Conservation (phyloP, 2,888 invertebrate species). For the Dicranocentrus wangi region DNA sequence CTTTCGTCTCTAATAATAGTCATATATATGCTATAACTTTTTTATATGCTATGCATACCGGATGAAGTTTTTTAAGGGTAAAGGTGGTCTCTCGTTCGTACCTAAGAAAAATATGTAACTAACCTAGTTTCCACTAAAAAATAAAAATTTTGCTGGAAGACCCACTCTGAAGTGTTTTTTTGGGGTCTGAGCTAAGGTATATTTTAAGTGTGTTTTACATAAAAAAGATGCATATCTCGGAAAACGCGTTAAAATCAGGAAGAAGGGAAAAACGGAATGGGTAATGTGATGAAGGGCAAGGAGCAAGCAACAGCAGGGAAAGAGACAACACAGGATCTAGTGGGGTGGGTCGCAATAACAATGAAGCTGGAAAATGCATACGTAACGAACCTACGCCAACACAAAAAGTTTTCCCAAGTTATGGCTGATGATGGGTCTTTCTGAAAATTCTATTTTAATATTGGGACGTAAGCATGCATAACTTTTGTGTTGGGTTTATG, state of each 20-base stretch:
- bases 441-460: constrained; percentile 52
- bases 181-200: no score
- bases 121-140: constrained; percentile 51
- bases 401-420: not conserved
- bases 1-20: constrained; percentile 52
- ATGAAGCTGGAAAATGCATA: constrained; percentile 35
- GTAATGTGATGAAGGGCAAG: constrained; percentile 20
- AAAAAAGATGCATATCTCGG: constrained; percentile 58
- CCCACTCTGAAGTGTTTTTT: not conserved
- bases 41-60: constrained; percentile 42
- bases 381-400: constrained; percentile 52
- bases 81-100: not conserved
- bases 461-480: not conserved
- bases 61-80: constrained; percentile 41
- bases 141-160: constrained; percentile 42
- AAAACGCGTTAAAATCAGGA: constrained; percentile 64
- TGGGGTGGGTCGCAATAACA: constrained; percentile 56
- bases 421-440: not conserved
- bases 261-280: constrained; percentile 49
- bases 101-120: constrained; percentile 47
- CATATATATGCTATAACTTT: constrained; percentile 24
- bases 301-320: constrained; percentile 34
- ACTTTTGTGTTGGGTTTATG: not conserved
- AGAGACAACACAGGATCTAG: constrained; percentile 54
- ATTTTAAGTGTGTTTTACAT: constrained; percentile 50